These are phyloP conservation scores for Microchrysa polita DNA, from an alignment of 2,888 invertebrate species.

Conservation along the genomic window DNA sequence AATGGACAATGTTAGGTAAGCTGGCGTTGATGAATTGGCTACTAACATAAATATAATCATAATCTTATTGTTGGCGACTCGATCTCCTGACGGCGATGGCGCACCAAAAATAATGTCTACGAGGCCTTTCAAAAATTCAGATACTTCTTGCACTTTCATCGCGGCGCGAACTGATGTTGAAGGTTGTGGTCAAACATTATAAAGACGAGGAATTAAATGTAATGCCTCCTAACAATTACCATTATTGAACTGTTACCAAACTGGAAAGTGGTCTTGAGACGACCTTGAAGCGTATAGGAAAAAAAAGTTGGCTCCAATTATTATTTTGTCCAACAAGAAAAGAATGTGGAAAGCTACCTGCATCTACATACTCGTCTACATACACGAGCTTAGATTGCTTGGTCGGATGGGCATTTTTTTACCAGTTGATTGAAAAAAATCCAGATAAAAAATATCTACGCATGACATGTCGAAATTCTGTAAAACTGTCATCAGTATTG, in stretches of 20 bases:
- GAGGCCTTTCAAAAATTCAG: constrained; percentile 30
- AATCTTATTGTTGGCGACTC: constrained; percentile 22
- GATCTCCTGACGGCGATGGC: constrained; percentile 25
- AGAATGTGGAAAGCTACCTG: constrained; percentile 26
- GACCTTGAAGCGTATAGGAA: constrained; percentile 14
- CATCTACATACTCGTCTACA: not conserved
- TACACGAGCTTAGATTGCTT: too few species aligned
- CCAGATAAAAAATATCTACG: not conserved
- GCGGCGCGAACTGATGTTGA: constrained; percentile 2
- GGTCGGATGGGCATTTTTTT: constrained; percentile 22
- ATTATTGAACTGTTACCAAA: not conserved
- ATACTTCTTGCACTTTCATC: constrained; percentile 38
- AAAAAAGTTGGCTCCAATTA: not conserved
- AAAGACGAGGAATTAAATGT: constrained; percentile 30
- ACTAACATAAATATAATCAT: constrained; percentile 4
- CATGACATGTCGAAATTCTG: not conserved
- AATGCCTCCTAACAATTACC: constrained; percentile 28
- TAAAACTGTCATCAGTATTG: constrained; percentile 5
- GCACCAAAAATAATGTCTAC: constrained; percentile 1
- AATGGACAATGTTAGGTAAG: not conserved
- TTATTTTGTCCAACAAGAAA: constrained; percentile 8
- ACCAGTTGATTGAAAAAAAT: not conserved
- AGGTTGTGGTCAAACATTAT: constrained; percentile 26
- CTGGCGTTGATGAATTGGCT: constrained; percentile 36
- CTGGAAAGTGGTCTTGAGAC: constrained; percentile 10